Percentiles rank a stretch among this genome's conserved stretches.
These are phyloP conservation scores for Camponotus fellah DNA, from an alignment of 2,888 invertebrate genomes.

Conservation along the genomic window DNA sequence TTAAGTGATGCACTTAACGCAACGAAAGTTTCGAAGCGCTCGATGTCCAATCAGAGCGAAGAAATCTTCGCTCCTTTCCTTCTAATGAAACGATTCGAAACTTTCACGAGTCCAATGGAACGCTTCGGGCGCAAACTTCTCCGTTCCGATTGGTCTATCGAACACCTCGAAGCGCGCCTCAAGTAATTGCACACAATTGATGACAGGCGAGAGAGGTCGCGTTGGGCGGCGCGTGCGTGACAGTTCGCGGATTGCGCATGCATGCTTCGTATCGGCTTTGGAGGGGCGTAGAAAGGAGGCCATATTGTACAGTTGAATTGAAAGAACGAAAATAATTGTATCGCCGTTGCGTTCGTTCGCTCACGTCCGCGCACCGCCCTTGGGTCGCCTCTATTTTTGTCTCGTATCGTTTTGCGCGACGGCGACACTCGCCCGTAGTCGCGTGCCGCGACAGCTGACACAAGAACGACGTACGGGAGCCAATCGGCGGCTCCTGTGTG, in stretches of 20 bases:
- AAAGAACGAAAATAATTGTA: conserved; percentile 82
- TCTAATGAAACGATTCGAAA: not conserved
- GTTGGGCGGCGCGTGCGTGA: conserved; percentile 43
- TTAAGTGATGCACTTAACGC: not conserved
- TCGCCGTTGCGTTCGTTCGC: conserved; percentile 66
- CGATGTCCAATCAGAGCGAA: not conserved
- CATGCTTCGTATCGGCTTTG: conserved; percentile 68
- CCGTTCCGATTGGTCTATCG: not conserved
- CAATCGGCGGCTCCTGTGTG: conserved; percentile 63
- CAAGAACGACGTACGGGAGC: conserved; percentile 57
- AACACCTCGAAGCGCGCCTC: not conserved
- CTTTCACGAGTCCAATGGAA: not conserved
- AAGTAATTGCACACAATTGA: no score
- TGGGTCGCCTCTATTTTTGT: conserved; percentile 59
- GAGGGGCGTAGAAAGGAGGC: conserved; percentile 86
- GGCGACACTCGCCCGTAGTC: conserved; percentile 52
- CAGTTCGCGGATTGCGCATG: conserved; percentile 65
- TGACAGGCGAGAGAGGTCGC: not conserved
- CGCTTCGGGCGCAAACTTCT: not conserved
- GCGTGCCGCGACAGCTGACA: conserved; percentile 34
- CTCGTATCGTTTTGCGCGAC: conserved; percentile 54
- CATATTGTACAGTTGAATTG: conserved; percentile 86
- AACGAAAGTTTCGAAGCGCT: not conserved
- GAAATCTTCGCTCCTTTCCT: not conserved
- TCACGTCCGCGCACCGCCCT: conserved; percentile 60